Conservation (phyloP, 1,140 invertebrate species). For the Drosophila ercepeae region DNA sequence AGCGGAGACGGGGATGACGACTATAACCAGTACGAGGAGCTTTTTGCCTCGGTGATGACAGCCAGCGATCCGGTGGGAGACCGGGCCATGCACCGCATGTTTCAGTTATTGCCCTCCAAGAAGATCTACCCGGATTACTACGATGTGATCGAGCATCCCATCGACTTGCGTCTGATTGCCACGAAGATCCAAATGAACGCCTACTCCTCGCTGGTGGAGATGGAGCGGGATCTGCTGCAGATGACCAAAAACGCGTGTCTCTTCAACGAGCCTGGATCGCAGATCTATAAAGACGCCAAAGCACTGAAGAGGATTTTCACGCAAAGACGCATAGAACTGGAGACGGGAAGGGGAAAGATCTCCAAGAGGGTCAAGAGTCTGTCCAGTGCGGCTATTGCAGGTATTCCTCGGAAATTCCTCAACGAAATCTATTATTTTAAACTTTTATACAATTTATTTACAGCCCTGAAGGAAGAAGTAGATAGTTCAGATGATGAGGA, state of each 20-base stretch:
- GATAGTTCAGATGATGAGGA: constrained; percentile 83
- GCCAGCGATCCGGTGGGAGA: constrained; percentile 92
- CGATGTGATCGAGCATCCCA: constrained; percentile 96
- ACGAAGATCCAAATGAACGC: constrained; percentile 94
- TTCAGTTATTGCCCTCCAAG: constrained; percentile 95
- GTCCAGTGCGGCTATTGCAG: constrained; percentile 71
- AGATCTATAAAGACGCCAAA: constrained; percentile 98
- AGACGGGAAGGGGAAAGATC: constrained; percentile 81
- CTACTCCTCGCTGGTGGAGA: constrained; percentile 90
- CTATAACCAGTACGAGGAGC: constrained; percentile 89
- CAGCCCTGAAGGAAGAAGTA: constrained; percentile 76
- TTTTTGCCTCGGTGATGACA: constrained; percentile 92
- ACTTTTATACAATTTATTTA: too few species aligned
- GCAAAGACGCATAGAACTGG: constrained; percentile 84
- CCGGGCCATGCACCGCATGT: constrained; percentile 91
- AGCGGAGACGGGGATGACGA: constrained; percentile 87
- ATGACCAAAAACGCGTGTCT: constrained; percentile 98
- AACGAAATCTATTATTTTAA: too few species aligned
- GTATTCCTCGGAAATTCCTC: constrained; percentile 11
- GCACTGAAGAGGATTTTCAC: constrained; percentile 90
- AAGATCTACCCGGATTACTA: constrained; percentile 98
- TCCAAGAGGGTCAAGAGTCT: constrained; percentile 54
- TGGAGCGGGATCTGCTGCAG: constrained; percentile 95
- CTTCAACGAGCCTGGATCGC: constrained; percentile 98
- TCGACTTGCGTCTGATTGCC: constrained; percentile 97